Conservation (phyloP, 2,797 vertebrate species). For the Masticophis lateralis region DNA sequence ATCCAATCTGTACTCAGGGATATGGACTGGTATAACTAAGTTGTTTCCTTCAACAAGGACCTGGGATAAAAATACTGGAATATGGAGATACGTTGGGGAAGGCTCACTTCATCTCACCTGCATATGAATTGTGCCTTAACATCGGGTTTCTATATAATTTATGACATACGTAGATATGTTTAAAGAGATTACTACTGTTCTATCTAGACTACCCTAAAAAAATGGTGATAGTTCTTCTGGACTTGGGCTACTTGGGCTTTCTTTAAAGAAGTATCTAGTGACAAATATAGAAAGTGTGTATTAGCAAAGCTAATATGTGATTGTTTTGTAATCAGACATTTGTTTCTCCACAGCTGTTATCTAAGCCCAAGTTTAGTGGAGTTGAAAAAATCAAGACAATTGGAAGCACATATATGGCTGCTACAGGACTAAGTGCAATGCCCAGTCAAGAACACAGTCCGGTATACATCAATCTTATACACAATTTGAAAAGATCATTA, state of each 20-base stretch:
- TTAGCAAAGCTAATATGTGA: not conserved
- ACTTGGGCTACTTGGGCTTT: not conserved
- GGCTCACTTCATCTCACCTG: not conserved
- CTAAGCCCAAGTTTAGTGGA: constrained; percentile 78
- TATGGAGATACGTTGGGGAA: not conserved
- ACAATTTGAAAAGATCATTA: not conserved
- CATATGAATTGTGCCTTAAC: not conserved
- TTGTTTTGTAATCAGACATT: not conserved
- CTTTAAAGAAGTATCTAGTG: not conserved
- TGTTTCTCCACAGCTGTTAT: constrained; percentile 22
- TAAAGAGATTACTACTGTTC: not conserved
- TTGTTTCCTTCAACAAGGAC: not conserved
- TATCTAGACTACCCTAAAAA: not conserved
- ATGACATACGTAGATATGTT: not conserved
- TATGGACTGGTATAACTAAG: not conserved
- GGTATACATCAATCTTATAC: constrained; percentile 67
- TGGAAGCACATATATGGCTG: constrained; percentile 97
- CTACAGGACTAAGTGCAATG: constrained; percentile 88
- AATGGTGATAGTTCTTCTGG: not conserved
- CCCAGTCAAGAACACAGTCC: constrained; percentile 87
- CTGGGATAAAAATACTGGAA: not conserved
- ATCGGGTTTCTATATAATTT: not conserved
- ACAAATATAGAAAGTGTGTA: not conserved
- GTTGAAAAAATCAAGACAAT: constrained; percentile 99
- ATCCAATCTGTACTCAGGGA: not conserved